Percentiles rank a stretch among this genome's conserved stretches.
These are phyloP conservation scores for Lipophrys pholis DNA, from an alignment of 2,113 vertebrate species.

Conservation along the genomic window DNA sequence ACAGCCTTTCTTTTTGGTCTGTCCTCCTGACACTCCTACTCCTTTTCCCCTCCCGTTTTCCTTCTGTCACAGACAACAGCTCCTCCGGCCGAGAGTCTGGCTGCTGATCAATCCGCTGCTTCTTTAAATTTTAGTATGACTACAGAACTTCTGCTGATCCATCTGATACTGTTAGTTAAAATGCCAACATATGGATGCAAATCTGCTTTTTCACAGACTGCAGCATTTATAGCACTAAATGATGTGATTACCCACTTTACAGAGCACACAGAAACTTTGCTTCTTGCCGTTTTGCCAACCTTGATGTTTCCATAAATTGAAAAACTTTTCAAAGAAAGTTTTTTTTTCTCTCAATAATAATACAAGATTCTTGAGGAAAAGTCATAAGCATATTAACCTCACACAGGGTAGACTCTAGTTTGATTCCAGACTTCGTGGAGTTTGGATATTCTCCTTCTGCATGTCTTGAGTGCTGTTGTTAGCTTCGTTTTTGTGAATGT, in stretches of 20 bases:
- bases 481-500: too few species aligned
- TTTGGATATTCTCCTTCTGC: too few species aligned
- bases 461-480: too few species aligned
- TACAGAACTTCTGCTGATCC: constrained; percentile 68
- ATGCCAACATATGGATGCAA: constrained; percentile 64
- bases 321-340: not conserved
- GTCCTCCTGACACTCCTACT: constrained; percentile 47
- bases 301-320: constrained; percentile 16
- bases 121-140: constrained; percentile 53
- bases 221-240: constrained; percentile 54
- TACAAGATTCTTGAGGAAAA: not conserved
- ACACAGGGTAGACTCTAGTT: too few species aligned
- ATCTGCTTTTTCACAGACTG: constrained; percentile 54
- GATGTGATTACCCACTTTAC: constrained; percentile 38
- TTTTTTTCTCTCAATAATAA: not conserved
- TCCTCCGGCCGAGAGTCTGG: constrained; percentile 46
- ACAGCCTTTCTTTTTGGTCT: constrained; percentile 48
- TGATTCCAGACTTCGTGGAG: too few species aligned
- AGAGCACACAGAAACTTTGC: constrained; percentile 33
- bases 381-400: too few species aligned
- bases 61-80: constrained; percentile 55
- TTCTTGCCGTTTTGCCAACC: constrained; percentile 2
- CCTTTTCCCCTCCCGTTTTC: constrained; percentile 34
- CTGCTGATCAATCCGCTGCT: constrained; percentile 48
- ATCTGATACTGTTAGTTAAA: constrained; percentile 65